A percentile compares a stretch with the other conserved stretches of the same genome.
Conservation (phyloP, 2,797 vertebrate genomes). For the Acanthurus tractus region DNA sequence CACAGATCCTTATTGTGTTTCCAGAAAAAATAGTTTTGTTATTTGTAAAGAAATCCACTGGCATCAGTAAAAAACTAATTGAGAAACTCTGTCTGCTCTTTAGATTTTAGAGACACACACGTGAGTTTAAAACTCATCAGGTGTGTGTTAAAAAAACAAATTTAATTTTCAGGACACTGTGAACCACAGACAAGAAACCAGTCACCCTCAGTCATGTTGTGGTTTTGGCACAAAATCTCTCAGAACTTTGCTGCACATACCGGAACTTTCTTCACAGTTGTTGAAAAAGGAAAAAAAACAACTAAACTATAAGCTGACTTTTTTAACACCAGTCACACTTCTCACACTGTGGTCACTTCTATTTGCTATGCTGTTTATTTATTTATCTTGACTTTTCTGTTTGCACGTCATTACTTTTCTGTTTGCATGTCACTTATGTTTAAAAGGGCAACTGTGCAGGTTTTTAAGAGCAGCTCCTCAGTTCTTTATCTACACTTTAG, state of each 20-base stretch:
- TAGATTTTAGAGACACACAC: background rate
- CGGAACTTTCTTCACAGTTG: slow-evolving; percentile 1
- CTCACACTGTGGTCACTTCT: background rate
- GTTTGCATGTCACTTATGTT: background rate
- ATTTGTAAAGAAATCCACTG: background rate
- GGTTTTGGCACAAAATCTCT: slow-evolving; percentile 4
- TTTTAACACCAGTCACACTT: background rate
- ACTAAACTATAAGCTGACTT: background rate
- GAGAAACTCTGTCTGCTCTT: slow-evolving; percentile 6
- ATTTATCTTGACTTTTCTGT: no score
- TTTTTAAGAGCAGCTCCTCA: background rate
- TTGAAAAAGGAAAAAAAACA: background rate
- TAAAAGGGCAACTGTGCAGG: background rate
- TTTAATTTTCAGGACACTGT: accelerated
- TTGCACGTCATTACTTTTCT: background rate
- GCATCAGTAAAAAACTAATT: background rate
- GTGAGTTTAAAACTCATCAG: background rate
- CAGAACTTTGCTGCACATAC: background rate
- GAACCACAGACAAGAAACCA: slow-evolving; percentile 2
- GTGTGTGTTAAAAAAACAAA: no score
- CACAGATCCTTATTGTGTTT: no score
- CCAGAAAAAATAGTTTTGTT: background rate
- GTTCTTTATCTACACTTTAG: background rate
- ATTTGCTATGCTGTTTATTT: background rate
- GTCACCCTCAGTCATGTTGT: background rate